These are phyloP conservation scores for Smittia aterrima DNA, from an alignment of 2,888 invertebrate genomes.

Conservation along the genomic window DNA sequence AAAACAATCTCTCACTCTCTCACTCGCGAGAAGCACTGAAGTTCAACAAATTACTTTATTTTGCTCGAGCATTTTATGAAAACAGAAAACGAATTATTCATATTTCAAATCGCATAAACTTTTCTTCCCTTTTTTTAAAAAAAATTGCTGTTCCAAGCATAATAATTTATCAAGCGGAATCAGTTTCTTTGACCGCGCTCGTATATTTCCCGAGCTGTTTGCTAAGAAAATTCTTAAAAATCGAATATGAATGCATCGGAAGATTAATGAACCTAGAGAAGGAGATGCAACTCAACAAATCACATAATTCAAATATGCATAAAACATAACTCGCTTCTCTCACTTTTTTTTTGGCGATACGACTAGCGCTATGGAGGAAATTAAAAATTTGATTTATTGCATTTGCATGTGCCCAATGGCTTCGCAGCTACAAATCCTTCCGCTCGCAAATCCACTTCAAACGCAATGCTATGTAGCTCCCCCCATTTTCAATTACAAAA, in stretches of 20 bases:
- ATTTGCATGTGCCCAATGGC: conserved; percentile 30
- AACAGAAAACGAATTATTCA: conserved; percentile 19
- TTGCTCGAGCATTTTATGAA: background rate
- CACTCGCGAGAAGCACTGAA: conserved; percentile 2
- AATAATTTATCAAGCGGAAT: conserved; percentile 12
- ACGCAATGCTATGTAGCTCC: background rate
- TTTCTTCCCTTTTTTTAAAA: background rate
- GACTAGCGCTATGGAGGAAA: conserved; percentile 12
- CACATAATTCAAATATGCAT: background rate
- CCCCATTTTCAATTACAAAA: background rate
- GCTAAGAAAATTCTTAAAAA: background rate
- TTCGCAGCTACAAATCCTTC: conserved; percentile 1
- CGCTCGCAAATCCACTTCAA: background rate
- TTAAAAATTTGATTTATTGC: conserved; percentile 33
- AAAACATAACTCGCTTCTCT: background rate
- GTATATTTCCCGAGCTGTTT: background rate
- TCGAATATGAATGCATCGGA: background rate
- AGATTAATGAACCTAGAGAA: background rate
- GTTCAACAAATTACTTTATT: conserved; percentile 33
- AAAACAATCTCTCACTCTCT: background rate
- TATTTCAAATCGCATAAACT: conserved; percentile 22
- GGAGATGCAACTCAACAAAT: background rate
- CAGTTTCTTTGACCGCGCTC: background rate
- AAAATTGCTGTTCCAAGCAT: conserved; percentile 1
- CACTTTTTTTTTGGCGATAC: background rate